Evolutionary conservation across 30 jellyfish, hydroid and myxozoan species (phyloP), one percentile per base, ranked within the genome.

Genomic region (Hydractinia echinata): DNA sequence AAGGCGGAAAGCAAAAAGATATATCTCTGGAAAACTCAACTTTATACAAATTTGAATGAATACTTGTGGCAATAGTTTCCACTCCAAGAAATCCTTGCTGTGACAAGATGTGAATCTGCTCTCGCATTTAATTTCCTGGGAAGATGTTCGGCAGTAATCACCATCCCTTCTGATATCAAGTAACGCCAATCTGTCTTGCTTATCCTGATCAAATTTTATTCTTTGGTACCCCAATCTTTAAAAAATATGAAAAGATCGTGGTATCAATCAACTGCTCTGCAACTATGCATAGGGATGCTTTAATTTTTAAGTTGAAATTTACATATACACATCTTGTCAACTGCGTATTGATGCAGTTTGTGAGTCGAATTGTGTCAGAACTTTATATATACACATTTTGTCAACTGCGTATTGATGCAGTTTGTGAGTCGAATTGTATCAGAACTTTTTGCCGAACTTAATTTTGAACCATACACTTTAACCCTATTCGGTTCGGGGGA

Each of bases 181-280:
- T 5, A 62, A 7, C 30, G 7, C 80, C 80, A 70, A 49, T 18
- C 48, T 49, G 21, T 14, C 66, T 70, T 70, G 80, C 80, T 70
- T 70, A 70, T 21, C n/a, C 56, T 49, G 7, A 14, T 18, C 56
- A 70, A 51, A 7, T 18, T 7, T 8, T 7, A 5, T 7, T 53
- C 16, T 5, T 54, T 50, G 81, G 83, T 76, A 5, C 68, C 81
- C 84, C 87, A 67, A 60, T 79, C 15, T 79, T 79, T 53, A 62
- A 54, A 16, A 79, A 51, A 82, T 60, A 79, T 9, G 49, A 54
- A 50, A 79, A 67, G 87, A 82, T 69, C 51, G 81, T 66, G n/a
- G 50, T 60, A 68, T 79, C n/a, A n/a, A n/a, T n/a, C n/a, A n/a
- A n/a, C n/a, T n/a, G n/a, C n/a, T n/a, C n/a, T n/a, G n/a, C n/a